A percentile compares a stretch with the other conserved stretches of the same genome.
Conservation (phyloP, 1,140 invertebrate genomes). For the Zaprionus africanus region DNA sequence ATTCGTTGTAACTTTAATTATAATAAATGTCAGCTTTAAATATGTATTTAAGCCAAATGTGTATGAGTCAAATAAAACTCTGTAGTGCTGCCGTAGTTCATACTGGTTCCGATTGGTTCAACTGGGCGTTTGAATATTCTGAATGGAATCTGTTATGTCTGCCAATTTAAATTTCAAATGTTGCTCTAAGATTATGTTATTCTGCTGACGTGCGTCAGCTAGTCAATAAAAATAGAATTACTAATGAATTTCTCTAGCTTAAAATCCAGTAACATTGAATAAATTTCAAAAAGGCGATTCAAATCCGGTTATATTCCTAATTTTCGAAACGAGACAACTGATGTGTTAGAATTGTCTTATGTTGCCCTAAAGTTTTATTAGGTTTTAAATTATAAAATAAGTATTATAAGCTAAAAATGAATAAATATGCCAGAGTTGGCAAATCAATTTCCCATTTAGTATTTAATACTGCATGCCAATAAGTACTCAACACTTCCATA, state of each 20-base stretch:
- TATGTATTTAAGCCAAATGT: constrained; percentile 70
- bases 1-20: constrained; percentile 72
- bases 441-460: too few species aligned
- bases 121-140: constrained; percentile 17
- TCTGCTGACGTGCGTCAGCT: background rate
- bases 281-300: background rate
- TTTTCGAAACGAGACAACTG: constrained; percentile 8
- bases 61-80: constrained; percentile 19
- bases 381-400: background rate
- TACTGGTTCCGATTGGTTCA: constrained; percentile 2
- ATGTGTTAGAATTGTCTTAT: constrained; percentile 7
- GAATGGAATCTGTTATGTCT: background rate
- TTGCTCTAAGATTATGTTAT: constrained; percentile 2
- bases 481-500: background rate
- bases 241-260: constrained; percentile 14
- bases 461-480: background rate
- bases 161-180: constrained; percentile 13
- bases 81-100: constrained; percentile 11
- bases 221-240: constrained; percentile 23
- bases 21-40: constrained; percentile 81
- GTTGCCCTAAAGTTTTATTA: constrained; percentile 2
- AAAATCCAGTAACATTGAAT: constrained; percentile 13
- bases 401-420: background rate
- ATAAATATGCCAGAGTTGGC: too few species aligned
- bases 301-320: constrained; percentile 11